A percentile compares a stretch with the other conserved stretches of the same genome.
phyloP scores from a whole-genome alignment of 2,888 invertebrate species.

The Chelonus formosanus region DNA sequence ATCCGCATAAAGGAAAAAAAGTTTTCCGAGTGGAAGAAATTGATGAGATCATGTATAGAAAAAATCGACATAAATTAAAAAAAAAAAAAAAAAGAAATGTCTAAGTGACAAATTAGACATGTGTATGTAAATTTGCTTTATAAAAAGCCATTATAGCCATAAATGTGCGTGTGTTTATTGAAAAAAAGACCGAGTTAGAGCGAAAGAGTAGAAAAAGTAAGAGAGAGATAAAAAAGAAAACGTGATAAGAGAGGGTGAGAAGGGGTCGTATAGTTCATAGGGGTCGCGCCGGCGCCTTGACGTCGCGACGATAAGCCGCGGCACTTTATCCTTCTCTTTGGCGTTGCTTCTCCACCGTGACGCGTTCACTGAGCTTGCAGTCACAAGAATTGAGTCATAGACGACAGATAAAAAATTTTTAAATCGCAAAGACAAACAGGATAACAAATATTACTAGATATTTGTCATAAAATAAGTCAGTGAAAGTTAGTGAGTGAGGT shows the following conservation, averaged over 20 bases:
- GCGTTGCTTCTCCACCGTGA: conserved; percentile 40
- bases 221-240: conserved; percentile 46
- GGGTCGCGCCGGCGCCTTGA: conserved; percentile 44
- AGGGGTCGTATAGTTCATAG: conserved; percentile 65
- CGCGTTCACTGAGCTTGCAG: conserved; percentile 34
- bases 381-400: conserved; percentile 7
- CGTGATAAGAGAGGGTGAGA: conserved; percentile 70
- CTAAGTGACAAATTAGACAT: neutral
- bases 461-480: conserved; percentile 8
- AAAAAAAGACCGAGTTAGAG: neutral
- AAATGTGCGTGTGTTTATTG: neutral
- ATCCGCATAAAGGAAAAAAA: too few species aligned
- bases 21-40: too few species aligned
- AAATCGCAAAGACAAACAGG: neutral
- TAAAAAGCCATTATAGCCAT: neutral
- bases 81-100: too few species aligned
- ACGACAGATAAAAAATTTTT: neutral
- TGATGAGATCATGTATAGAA: too few species aligned
- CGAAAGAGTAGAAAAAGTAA: neutral
- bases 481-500: conserved; percentile 16
- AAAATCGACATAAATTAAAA: too few species aligned
- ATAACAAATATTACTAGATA: conserved; percentile 12
- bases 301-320: conserved; percentile 36
- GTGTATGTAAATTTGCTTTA: neutral
- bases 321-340: conserved; percentile 31